Conservation (phyloP, 2,797 vertebrate species). For the Coilia nasus region DNA sequence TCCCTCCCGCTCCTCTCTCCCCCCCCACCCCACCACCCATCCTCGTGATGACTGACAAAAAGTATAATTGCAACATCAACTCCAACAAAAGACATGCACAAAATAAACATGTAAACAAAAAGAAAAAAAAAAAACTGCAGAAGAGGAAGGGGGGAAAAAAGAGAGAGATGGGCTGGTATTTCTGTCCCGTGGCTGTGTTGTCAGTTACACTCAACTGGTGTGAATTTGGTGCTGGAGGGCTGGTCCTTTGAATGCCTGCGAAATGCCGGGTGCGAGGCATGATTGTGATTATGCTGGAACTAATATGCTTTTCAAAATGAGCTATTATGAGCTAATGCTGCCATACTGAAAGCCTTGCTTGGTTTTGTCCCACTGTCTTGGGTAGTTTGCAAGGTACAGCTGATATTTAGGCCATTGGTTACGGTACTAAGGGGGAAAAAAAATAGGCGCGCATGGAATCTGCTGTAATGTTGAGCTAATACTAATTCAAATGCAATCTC, state of each 20-base stretch:
- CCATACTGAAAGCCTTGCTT: conserved; percentile 77
- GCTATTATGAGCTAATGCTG: conserved; percentile 85
- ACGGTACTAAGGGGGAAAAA: conserved; percentile 63
- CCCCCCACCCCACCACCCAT: conserved; percentile 55
- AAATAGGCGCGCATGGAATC: conserved; percentile 53
- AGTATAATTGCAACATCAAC: conserved; percentile 78
- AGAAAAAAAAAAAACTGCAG: conserved; percentile 72
- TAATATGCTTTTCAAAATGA: conserved; percentile 86
- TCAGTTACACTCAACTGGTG: conserved; percentile 83
- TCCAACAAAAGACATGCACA: conserved; percentile 78
- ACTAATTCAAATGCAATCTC: conserved; percentile 65
- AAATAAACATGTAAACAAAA: conserved; percentile 80
- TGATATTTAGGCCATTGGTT: conserved; percentile 78
- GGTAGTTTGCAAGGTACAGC: conserved; percentile 76
- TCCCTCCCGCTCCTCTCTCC: conserved; percentile 66
- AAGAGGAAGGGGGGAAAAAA: conserved; percentile 50
- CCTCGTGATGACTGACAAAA: conserved; percentile 75
- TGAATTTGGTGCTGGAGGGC: conserved; percentile 76
- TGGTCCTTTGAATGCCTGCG: conserved; percentile 77
- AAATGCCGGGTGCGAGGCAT: conserved; percentile 77
- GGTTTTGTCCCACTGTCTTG: conserved; percentile 77
- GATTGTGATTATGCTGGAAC: conserved; percentile 87
- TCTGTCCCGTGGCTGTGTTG: conserved; percentile 67
- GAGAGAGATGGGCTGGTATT: conserved; percentile 57
- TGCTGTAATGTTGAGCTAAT: conserved; percentile 58